phyloP scores from a whole-genome alignment of 2,113 vertebrate genomes.

The Myotis yumanensis region DNA sequence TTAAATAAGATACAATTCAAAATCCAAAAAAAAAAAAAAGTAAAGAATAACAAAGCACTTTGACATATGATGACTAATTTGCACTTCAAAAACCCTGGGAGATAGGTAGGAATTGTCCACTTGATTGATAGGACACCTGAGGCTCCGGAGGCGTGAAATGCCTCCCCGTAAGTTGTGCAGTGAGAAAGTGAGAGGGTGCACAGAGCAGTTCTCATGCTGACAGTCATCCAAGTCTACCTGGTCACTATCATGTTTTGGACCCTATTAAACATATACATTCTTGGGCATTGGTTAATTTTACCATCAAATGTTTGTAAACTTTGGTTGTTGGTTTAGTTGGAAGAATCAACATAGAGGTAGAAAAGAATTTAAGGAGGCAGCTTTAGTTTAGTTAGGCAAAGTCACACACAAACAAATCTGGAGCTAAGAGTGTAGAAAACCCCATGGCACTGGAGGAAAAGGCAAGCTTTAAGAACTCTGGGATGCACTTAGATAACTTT shows the following conservation, averaged over 20 bases:
- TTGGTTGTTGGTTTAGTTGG: background rate
- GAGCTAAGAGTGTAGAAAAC: constrained; percentile 35
- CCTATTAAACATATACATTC: background rate
- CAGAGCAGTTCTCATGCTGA: background rate
- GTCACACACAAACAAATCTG: constrained; percentile 28
- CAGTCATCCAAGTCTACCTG: background rate
- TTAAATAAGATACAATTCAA: background rate
- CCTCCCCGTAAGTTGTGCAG: background rate
- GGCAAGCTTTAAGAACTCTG: constrained; percentile 17
- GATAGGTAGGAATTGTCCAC: too few species aligned
- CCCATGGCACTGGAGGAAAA: constrained; percentile 13
- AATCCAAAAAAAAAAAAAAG: background rate
- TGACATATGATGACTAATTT: background rate
- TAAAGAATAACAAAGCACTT: background rate
- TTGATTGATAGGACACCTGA: background rate
- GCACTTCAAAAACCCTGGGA: background rate
- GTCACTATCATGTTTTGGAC: background rate
- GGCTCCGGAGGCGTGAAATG: background rate
- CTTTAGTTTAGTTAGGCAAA: constrained; percentile 47
- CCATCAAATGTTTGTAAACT: background rate
- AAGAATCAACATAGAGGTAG: constrained; percentile 25
- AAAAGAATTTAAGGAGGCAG: constrained; percentile 39
- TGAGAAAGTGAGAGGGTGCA: background rate
- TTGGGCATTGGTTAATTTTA: background rate
- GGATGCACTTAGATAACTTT: constrained; percentile 57